phyloP scores from a whole-genome alignment of 1,140 invertebrate species.

The Heliconius hermathena region DNA sequence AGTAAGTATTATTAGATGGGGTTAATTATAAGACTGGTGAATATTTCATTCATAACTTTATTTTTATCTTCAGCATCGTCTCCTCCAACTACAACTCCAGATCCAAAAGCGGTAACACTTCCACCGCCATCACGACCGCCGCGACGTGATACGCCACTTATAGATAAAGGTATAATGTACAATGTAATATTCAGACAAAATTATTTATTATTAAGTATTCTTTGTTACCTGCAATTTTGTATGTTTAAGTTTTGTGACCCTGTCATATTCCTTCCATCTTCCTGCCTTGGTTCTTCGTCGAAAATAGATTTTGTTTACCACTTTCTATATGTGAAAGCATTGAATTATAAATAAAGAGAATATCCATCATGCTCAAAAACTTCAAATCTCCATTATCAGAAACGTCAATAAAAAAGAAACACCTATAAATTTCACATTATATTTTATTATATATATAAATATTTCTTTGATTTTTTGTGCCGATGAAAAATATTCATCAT shows the following conservation, averaged over 20 bases:
- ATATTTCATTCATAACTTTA: neutral
- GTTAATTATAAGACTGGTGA: neutral
- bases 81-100: slow-evolving; percentile 74
- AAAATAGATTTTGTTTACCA: no score
- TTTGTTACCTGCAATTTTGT: neutral
- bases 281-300: neutral
- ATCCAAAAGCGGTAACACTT: slow-evolving; percentile 64
- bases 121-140: slow-evolving; percentile 72
- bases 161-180: slow-evolving; percentile 67
- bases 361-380: no score
- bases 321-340: no score
- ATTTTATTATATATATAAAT: no score
- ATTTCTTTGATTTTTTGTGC: no score
- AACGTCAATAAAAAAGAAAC: no score
- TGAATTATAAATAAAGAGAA: no score
- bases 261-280: neutral
- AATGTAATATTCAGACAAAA: neutral
- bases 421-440: no score
- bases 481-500: no score
- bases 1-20: slow-evolving; percentile 85
- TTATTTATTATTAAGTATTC: neutral
- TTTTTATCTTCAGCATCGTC: slow-evolving; percentile 59
- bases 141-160: slow-evolving; percentile 63
- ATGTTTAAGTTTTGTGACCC: neutral
- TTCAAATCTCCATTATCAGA: no score